phyloP scores from a whole-genome alignment of 2,797 vertebrate genomes.

The Coregonus suidteri region DNA sequence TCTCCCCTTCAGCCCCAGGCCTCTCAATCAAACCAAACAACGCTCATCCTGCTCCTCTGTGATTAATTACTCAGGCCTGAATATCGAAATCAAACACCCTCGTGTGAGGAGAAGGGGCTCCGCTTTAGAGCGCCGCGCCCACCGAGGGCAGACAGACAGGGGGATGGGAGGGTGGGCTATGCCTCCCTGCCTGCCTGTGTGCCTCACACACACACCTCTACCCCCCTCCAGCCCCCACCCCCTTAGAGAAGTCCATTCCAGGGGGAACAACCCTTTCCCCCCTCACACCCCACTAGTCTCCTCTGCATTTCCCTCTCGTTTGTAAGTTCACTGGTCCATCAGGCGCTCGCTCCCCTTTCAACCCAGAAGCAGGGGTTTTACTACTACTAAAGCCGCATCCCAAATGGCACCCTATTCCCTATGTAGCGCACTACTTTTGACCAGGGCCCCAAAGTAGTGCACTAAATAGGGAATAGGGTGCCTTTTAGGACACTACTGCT shows the following conservation, averaged over 20 bases:
- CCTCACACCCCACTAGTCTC: not conserved
- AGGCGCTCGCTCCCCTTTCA: too few relatives aligned
- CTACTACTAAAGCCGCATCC: too few relatives aligned
- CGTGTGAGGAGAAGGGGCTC: slow-evolving; percentile 1
- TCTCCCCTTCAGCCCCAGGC: slow-evolving; percentile 82
- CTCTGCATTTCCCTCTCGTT: not conserved
- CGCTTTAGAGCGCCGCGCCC: too few relatives aligned
- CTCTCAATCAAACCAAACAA: slow-evolving; percentile 65
- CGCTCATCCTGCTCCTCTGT: slow-evolving; percentile 48
- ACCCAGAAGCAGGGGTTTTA: too few relatives aligned
- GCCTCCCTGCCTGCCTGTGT: not conserved
- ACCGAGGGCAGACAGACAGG: not conserved
- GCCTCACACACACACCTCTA: not conserved
- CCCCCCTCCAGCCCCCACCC: slow-evolving; percentile 13
- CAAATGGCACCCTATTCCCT: too few relatives aligned
- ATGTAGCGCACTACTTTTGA: too few relatives aligned
- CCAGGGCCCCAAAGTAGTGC: too few relatives aligned
- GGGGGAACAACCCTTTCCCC: not conserved
- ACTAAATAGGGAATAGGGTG: too few relatives aligned
- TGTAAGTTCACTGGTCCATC: too few relatives aligned
- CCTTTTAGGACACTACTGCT: too few relatives aligned
- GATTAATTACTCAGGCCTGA: slow-evolving; percentile 55
- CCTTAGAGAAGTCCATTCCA: not conserved
- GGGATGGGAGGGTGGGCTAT: not conserved
- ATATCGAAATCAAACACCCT: slow-evolving; percentile 43